Evolutionary conservation across 1,140 invertebrate genomes (phyloP).

Genomic region (Hypsibius dujardini): DNA sequence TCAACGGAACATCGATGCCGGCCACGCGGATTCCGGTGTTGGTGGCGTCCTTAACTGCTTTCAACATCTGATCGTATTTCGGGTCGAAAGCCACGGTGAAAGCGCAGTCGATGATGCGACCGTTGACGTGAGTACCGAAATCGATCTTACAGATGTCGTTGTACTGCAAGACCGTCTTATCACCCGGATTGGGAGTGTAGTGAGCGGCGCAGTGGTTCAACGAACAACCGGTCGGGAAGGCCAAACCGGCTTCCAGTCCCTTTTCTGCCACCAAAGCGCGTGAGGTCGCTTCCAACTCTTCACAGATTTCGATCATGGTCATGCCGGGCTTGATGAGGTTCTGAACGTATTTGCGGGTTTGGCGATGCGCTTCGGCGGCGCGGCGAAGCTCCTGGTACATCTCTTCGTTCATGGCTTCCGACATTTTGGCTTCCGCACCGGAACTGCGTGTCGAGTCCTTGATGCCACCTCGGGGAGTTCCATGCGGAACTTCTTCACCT

Average conservation of each 20-base stretch:
- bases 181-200: conserved; percentile 97
- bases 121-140: conserved; percentile 98
- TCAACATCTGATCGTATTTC: conserved; percentile 82
- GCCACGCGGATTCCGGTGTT: conserved; percentile 40
- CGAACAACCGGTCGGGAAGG: conserved; percentile 96
- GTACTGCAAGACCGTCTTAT: conserved; percentile 75
- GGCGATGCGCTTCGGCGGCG: conserved; percentile 90
- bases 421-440: conserved; percentile 67
- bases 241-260: conserved; percentile 82
- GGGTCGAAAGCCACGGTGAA: conserved; percentile 92
- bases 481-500: conserved; percentile 51
- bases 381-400: conserved; percentile 84
- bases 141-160: conserved; percentile 99
- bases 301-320: conserved; percentile 98
- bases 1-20: conserved; percentile 89
- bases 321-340: conserved; percentile 88
- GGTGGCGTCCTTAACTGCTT: conserved; percentile 28
- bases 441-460: conserved; percentile 32
- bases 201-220: conserved; percentile 97
- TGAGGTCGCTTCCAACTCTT: conserved; percentile 78
- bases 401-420: conserved; percentile 44
- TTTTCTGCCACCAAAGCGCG: conserved; percentile 82
- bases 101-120: conserved; percentile 94
- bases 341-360: conserved; percentile 75
- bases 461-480: conserved; percentile 44